Percentiles rank a stretch among this genome's conserved stretches.
Evolutionary conservation across 2,888 invertebrate genomes (phyloP).

Genomic region (Drosophila parthenogenetica): DNA sequence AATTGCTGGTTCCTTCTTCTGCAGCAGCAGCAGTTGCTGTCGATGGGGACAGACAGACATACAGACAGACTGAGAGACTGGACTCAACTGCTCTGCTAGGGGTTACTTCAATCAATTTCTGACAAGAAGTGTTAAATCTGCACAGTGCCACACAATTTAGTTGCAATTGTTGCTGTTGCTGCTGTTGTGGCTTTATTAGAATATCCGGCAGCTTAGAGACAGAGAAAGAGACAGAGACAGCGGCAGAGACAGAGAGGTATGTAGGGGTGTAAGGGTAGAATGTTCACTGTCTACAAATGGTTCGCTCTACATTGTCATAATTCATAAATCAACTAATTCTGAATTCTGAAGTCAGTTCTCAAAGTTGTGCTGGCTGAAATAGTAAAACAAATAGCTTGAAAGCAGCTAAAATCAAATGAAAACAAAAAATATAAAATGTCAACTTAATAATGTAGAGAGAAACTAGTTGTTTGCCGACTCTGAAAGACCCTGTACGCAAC

Average conservation of each 20-base stretch:
- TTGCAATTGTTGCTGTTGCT: slow-evolving; percentile 45
- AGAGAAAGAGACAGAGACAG: slow-evolving; percentile 20
- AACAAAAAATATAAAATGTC: slow-evolving; percentile 17
- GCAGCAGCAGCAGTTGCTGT: slow-evolving; percentile 21
- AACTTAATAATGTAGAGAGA: slow-evolving; percentile 16
- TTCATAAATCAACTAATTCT: slow-evolving; percentile 82
- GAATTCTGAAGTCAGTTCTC: slow-evolving; percentile 66
- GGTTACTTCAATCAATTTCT: slow-evolving; percentile 83
- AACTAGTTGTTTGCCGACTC: not conserved
- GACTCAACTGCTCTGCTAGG: slow-evolving; percentile 69
- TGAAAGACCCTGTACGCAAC: not conserved
- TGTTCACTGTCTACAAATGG: slow-evolving; percentile 52
- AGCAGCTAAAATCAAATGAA: slow-evolving; percentile 38
- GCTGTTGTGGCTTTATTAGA: slow-evolving; percentile 73
- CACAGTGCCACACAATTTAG: slow-evolving; percentile 55
- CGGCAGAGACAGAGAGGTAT: slow-evolving; percentile 59
- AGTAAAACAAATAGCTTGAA: slow-evolving; percentile 62
- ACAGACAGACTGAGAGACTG: slow-evolving; percentile 11
- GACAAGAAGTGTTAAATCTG: slow-evolving; percentile 85
- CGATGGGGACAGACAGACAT: slow-evolving; percentile 14
- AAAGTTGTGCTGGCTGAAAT: slow-evolving; percentile 48
- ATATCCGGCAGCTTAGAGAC: slow-evolving; percentile 80
- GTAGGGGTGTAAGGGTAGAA: slow-evolving; percentile 42
- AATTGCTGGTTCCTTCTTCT: slow-evolving; percentile 78
- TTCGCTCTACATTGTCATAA: slow-evolving; percentile 75